These are phyloP conservation scores for Zosterops lateralis DNA, from an alignment of 2,113 vertebrate species.

Conservation along the genomic window DNA sequence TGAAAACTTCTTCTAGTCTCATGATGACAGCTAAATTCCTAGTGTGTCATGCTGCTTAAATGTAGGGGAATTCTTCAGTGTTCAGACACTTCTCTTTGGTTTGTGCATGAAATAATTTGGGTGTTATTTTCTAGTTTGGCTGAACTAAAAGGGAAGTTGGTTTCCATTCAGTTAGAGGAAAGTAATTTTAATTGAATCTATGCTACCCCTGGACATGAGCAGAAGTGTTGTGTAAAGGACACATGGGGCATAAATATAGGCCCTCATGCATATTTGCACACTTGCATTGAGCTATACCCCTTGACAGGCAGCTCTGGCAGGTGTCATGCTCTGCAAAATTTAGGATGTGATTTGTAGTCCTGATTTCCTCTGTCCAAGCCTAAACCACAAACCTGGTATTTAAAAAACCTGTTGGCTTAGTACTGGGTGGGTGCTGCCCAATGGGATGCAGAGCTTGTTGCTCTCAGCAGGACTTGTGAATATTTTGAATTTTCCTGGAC, in stretches of 20 bases:
- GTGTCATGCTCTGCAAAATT: not conserved
- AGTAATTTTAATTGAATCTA: not conserved
- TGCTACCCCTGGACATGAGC: not conserved
- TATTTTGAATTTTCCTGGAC: not conserved
- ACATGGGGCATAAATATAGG: not conserved
- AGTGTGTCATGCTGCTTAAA: not conserved
- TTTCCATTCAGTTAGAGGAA: not conserved
- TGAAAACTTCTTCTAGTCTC: not conserved
- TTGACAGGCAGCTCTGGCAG: not conserved
- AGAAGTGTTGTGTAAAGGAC: not conserved
- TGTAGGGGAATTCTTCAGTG: not conserved
- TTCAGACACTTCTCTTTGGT: not conserved
- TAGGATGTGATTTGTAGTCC: not conserved
- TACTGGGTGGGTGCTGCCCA: not conserved
- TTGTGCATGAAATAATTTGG: not conserved
- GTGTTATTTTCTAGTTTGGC: not conserved
- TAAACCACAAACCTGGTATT: not conserved
- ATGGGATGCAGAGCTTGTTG: not conserved
- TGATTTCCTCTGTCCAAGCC: not conserved
- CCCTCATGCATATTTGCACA: rapidly evolving
- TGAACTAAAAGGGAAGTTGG: not conserved
- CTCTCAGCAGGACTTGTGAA: not conserved
- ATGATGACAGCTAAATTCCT: not conserved
- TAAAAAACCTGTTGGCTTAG: not conserved
- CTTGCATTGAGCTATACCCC: not conserved